These are phyloP conservation scores for Lepus europaeus DNA, from an alignment of 2,113 vertebrate species.

Conservation along the genomic window DNA sequence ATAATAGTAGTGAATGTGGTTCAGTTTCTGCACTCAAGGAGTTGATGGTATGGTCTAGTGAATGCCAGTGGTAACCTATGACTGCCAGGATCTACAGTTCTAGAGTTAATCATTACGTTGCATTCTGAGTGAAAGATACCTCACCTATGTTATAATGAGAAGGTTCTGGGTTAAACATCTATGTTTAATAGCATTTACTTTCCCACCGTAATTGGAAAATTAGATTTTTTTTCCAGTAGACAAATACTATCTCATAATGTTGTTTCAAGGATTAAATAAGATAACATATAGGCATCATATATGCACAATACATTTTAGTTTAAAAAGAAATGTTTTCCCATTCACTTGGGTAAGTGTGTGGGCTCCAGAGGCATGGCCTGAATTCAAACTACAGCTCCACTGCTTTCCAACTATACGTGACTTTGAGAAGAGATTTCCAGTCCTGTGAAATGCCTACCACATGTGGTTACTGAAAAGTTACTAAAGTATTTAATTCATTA, in stretches of 20 bases:
- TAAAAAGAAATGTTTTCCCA: not conserved
- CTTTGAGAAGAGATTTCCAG: not conserved
- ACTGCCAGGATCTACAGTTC: not conserved
- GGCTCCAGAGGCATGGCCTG: not conserved
- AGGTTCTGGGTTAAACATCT: not conserved
- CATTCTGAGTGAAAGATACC: not conserved
- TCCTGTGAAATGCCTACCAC: constrained; percentile 34
- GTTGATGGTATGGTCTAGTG: not conserved
- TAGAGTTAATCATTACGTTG: not conserved
- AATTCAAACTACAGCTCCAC: constrained; percentile 16
- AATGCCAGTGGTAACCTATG: not conserved
- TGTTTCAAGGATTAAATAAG: not conserved
- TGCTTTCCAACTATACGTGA: not conserved
- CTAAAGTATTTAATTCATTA: constrained; percentile 24
- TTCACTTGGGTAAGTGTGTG: not conserved
- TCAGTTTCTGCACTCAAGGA: not conserved
- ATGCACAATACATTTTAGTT: not conserved
- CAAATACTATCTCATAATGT: not conserved
- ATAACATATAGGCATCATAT: not conserved
- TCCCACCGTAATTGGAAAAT: constrained; percentile 40
- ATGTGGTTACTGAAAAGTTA: not conserved
- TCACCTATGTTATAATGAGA: not conserved
- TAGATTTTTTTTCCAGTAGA: constrained; percentile 10
- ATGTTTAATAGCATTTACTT: not conserved
- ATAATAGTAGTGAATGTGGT: not conserved